Percentiles rank a stretch among this genome's conserved stretches.
Conservation (phyloP, 2,797 vertebrate genomes). For the Holocentrus rufus region DNA sequence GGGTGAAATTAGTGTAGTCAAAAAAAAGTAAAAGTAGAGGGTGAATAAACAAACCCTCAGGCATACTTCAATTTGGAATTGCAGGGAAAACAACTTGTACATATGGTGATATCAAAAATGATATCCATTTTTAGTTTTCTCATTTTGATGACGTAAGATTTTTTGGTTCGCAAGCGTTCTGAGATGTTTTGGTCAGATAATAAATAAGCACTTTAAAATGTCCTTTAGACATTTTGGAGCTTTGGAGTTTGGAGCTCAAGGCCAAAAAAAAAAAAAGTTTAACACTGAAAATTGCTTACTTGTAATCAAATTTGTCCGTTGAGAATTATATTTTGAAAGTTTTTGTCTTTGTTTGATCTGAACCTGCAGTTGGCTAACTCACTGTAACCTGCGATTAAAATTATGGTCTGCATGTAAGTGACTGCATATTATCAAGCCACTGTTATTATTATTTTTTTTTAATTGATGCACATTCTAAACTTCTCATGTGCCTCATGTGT, state of each 20-base stretch:
- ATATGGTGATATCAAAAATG: neutral
- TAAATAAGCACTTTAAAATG: neutral
- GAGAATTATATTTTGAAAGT: neutral
- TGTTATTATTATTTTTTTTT: neutral
- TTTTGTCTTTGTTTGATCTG: no score
- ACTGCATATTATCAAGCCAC: neutral
- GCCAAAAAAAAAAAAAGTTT: neutral
- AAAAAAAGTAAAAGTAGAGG: neutral
- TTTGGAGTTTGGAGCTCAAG: no score
- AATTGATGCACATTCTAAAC: no score
- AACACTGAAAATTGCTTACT: neutral
- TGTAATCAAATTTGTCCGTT: neutral
- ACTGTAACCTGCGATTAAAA: no score
- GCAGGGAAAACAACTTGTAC: neutral
- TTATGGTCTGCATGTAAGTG: no score
- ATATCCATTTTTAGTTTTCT: neutral
- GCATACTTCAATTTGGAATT: neutral
- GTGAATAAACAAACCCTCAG: neutral
- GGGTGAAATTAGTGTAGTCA: neutral
- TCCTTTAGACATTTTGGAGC: no score
- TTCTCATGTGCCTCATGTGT: no score
- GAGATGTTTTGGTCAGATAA: neutral
- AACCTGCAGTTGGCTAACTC: no score
- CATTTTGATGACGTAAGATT: neutral
- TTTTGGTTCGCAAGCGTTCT: neutral